Conservation (phyloP, 2,888 invertebrate species). For the Homarus gammarus region DNA sequence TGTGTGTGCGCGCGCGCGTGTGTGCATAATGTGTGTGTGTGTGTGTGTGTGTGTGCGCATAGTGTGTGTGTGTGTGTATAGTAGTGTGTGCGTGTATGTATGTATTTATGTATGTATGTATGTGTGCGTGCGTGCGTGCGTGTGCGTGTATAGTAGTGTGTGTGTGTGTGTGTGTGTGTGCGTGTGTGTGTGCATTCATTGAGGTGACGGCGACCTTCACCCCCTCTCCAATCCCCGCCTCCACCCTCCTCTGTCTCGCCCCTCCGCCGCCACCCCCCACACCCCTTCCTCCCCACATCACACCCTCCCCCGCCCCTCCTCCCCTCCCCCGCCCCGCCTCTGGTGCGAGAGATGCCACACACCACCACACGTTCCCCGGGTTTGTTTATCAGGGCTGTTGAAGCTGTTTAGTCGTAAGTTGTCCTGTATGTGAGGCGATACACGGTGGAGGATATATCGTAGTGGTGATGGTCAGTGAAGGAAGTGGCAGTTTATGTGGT, state of each 20-base stretch:
- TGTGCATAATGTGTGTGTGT: slow-evolving; percentile 22
- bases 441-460: not conserved
- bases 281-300: slow-evolving; percentile 11
- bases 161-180: slow-evolving; percentile 49
- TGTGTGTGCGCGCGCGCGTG: slow-evolving; percentile 17
- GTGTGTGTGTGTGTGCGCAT: slow-evolving; percentile 53
- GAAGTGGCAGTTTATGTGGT: not conserved
- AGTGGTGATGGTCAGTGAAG: not conserved
- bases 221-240: slow-evolving; percentile 6
- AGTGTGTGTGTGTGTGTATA: slow-evolving; percentile 23
- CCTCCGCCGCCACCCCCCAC: not conserved
- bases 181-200: slow-evolving; percentile 53
- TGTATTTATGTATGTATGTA: not conserved
- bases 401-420: not conserved
- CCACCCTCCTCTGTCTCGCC: slow-evolving; percentile 6
- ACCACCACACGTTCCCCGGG: not conserved
- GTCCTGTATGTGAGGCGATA: not conserved
- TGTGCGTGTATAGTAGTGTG: slow-evolving; percentile 8
- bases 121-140: slow-evolving; percentile 27
- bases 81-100: slow-evolving; percentile 2
- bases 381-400: slow-evolving; percentile 1
- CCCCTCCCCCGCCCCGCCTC: not conserved
- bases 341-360: not conserved
- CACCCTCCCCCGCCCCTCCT: slow-evolving; percentile 12
- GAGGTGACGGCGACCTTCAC: slow-evolving; percentile 60